phyloP scores from a whole-genome alignment of 2,113 vertebrate species.

The Dipodomys ordii region DNA sequence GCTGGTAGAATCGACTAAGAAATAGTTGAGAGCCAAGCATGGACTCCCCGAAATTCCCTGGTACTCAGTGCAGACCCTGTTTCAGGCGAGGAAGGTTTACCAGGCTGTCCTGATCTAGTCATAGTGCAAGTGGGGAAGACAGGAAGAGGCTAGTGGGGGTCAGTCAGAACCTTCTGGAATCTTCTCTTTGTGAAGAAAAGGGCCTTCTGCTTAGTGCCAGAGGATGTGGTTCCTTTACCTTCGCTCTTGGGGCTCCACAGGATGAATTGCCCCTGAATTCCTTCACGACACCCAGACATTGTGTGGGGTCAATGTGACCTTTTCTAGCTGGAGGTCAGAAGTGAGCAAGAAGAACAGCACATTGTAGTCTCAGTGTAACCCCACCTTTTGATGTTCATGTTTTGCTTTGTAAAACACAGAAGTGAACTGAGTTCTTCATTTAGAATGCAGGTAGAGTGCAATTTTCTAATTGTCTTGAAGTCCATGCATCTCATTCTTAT shows the following conservation, averaged over 20 bases:
- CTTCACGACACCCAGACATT: fast-evolving
- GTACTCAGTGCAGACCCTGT: conserved; percentile 25
- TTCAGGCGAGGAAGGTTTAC: conserved; percentile 2
- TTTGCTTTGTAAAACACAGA: conserved; percentile 12
- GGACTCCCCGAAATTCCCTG: conserved; percentile 44
- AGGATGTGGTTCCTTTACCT: fast-evolving
- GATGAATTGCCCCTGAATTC: not conserved
- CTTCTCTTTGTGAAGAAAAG: not conserved
- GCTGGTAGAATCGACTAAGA: conserved; percentile 57
- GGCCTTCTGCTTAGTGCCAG: fast-evolving
- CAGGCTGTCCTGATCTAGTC: conserved; percentile 26
- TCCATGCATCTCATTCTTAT: fast-evolving
- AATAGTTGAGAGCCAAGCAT: conserved; percentile 60
- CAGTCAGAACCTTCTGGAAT: not conserved
- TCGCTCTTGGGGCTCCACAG: fast-evolving
- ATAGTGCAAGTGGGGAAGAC: not conserved
- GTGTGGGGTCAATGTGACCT: too few relatives aligned
- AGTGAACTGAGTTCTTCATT: not conserved
- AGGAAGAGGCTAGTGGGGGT: fast-evolving
- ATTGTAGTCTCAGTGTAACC: not conserved
- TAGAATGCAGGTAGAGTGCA: not conserved
- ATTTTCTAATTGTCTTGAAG: not conserved
- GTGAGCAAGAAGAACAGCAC: not conserved
- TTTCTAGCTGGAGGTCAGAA: not conserved
- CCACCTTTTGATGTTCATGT: not conserved